Evolutionary conservation across 2,797 vertebrate genomes (phyloP), one percentile per base, ranked within the genome.

Genomic region (Salmo trutta): DNA sequence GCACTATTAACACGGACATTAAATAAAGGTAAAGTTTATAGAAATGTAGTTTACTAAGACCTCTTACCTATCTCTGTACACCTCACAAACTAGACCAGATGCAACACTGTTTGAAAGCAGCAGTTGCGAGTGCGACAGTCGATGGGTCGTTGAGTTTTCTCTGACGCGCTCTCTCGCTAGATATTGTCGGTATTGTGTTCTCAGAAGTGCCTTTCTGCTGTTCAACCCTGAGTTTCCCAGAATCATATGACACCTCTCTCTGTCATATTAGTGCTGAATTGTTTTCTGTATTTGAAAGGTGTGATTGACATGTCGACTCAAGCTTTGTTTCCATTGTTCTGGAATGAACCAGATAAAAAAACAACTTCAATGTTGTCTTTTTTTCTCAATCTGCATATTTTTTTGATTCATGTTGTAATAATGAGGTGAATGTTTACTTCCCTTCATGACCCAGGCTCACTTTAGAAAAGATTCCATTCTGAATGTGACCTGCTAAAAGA

Each of bases 151-250:
- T 47, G 12, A n/a, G n/a, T 64, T 10, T 62, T 29, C 7, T 51
- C 41, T 53, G 10, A 24, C 16, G 6, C 41, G 31, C n/a, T 47
- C 27, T 73, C 33, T 27, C 82, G 41, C 73, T n/a, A 33, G 24
- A 67, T 67, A 2, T 67, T 31, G 15, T 1, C 65, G 33, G 29
- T 16, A 14, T 31, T 62, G 62, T 33, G 3, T 62, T 78, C 75
- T 84, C 62, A 80, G 3, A 86, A 81, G 85, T 90, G 89, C 82
- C 85, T 89, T 88, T 87, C 73, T 74, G 71, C 66, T 15, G n/a
- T 27, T 79, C 36, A 10, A 41, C 36, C 36, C 79, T 8, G 21
- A 62, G n/a, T 62, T 62, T 62, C 21, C 5, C n/a, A 10, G 16
- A 62, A 21, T 62, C n/a, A 24, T 24, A 24, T 66, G 27, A 31